Conservation (phyloP, 1,140 invertebrate species). For the Leptinotarsa texana region DNA sequence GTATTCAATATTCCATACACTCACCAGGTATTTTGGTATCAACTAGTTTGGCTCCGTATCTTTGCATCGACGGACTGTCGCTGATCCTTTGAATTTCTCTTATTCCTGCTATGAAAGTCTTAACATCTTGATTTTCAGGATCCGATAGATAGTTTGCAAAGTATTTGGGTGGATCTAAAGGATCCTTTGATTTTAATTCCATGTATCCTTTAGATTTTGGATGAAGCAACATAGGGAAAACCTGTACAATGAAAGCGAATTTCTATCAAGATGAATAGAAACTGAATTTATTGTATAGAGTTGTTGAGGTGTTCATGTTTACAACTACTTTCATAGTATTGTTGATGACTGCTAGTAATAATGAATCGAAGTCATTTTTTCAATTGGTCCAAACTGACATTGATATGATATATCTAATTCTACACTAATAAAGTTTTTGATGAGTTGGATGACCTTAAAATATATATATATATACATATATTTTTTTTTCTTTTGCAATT, state of each 20-base stretch:
- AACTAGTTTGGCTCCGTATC: slow-evolving; percentile 55
- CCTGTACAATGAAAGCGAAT: slow-evolving; percentile 38
- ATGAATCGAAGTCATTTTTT: no score
- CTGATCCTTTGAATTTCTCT: slow-evolving; percentile 51
- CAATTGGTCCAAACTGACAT: no score
- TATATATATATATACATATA: no score
- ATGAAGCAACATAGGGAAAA: slow-evolving; percentile 73
- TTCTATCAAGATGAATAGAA: no score
- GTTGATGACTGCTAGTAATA: no score
- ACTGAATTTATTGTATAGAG: no score
- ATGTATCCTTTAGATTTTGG: slow-evolving; percentile 70
- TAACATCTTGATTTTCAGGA: slow-evolving; percentile 55
- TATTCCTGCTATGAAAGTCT: slow-evolving; percentile 55
- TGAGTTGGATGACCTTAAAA: no score
- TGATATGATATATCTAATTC: no score
- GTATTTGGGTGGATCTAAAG: slow-evolving; percentile 66
- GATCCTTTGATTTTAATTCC: slow-evolving; percentile 63
- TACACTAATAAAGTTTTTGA: no score
- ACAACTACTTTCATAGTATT: no score
- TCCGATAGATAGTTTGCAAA: slow-evolving; percentile 68
- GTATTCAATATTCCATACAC: background rate
- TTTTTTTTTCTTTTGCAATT: no score
- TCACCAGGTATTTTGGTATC: slow-evolving; percentile 54
- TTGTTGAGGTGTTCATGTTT: no score
- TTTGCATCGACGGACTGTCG: slow-evolving; percentile 51